Evolutionary conservation across 2,888 invertebrate genomes (phyloP), one percentile per base, ranked within the genome.

Genomic region (Adineta ricciae): DNA sequence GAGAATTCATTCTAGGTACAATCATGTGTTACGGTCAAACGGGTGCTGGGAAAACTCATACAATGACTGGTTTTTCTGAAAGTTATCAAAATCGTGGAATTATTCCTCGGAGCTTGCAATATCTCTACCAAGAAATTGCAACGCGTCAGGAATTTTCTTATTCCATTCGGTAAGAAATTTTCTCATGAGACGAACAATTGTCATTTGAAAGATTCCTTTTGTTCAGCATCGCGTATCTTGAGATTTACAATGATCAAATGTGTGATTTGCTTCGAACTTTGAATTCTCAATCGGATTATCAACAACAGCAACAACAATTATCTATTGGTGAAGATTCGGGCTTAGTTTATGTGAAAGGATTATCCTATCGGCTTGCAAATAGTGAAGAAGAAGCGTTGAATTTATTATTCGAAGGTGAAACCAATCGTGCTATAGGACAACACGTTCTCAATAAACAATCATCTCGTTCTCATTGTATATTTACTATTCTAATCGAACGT

Each of bases 241-340:
- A 91, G 87, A 91, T 91, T 78, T 91, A 91, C 88, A 91, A 91
- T 87, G 91, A 91, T 87, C 88, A 88, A n/a, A 89, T 91, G 88
- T 89, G 88, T 87, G 91, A 91, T 87, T 87, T 91, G 46, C 87
- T 91, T 83, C 87, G 88, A 1, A 88, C 89, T 4, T 86, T 89
- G 38, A 89, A 78, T 78, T n/a, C 78, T 5, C 78, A 38, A 78
- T 41, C 38, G 2, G 50, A 50, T 5, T 83, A 49, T 49, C 46
- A 32, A 49, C 50, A 52, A 36, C 46, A 46, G 46, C 46, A 36
- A 36, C 49, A 50, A 41, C 83, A 84, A 38, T 41, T 86, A 27
- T 54, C 83, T 21, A 88, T 88, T 9, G 90, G 90, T 86, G 90
- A 90, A 83, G 89, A 89, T 83, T 88, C 89, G 86, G 90, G 90